Conservation (phyloP, 2,888 invertebrate genomes). For the Phyllotreta striolata region DNA sequence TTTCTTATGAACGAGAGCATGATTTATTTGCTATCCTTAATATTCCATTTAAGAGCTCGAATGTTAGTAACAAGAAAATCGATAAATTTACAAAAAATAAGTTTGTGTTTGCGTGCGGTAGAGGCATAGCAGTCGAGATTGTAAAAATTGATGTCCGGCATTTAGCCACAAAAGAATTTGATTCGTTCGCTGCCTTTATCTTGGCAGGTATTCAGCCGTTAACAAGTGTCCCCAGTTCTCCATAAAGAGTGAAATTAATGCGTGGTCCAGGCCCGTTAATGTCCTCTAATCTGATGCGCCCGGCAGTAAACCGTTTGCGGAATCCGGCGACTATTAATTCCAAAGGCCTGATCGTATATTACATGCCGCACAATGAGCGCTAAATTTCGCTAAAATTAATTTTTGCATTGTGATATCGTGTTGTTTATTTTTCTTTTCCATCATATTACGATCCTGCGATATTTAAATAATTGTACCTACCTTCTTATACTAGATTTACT, state of each 20-base stretch:
- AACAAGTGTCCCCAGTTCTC: conserved; percentile 52
- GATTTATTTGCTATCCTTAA: no score
- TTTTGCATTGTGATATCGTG: conserved; percentile 25
- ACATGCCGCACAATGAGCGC: conserved; percentile 54
- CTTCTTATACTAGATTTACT: no score
- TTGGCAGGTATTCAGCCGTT: conserved; percentile 46
- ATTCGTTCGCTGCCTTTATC: conserved; percentile 37
- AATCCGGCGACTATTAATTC: conserved; percentile 61
- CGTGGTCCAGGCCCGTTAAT: conserved; percentile 58
- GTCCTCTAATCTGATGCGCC: conserved; percentile 61
- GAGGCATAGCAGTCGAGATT: conserved; percentile 13
- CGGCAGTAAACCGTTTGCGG: conserved; percentile 59
- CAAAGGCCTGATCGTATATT: conserved; percentile 58
- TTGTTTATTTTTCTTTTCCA: no score
- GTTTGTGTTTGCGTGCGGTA: conserved; percentile 24
- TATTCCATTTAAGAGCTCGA: no score
- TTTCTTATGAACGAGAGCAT: no score
- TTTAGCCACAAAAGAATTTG: conserved; percentile 40
- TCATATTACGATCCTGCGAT: no score
- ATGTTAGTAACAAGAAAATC: no score
- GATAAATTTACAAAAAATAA: no score
- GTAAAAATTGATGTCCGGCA: conserved; percentile 35
- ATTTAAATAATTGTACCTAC: no score
- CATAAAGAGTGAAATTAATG: conserved; percentile 62
- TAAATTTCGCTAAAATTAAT: conserved; percentile 41